phyloP scores from a whole-genome alignment of 2,797 vertebrate genomes.

The Margarornis squamiger region DNA sequence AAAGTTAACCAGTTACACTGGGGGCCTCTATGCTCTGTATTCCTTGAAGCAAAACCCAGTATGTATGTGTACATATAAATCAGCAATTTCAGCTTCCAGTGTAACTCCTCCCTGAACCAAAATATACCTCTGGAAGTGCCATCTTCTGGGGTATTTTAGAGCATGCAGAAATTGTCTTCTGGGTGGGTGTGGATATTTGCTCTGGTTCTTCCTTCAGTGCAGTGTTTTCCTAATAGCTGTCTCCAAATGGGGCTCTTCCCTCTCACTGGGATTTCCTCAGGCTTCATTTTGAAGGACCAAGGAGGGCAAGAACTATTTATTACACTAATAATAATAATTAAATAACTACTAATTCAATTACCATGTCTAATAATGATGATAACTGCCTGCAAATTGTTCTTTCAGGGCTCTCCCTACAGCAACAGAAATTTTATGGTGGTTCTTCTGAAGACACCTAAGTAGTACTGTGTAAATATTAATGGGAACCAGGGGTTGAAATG shows the following conservation, averaged over 20 bases:
- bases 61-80: fast-evolving
- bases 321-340: constrained; percentile 39
- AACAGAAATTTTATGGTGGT: not conserved
- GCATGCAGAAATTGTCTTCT: not conserved
- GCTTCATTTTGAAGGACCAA: not conserved
- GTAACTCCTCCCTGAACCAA: not conserved
- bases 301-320: constrained; percentile 18
- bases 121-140: not conserved
- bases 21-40: not conserved
- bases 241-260: not conserved
- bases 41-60: fast-evolving
- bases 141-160: not conserved
- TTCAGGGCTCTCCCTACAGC: constrained; percentile 10
- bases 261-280: not conserved
- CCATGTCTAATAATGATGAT: not conserved
- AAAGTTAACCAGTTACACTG: not conserved
- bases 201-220: not conserved
- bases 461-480: not conserved
- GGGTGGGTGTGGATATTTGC: not conserved
- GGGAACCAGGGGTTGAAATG: not conserved
- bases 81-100: not conserved
- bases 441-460: not conserved
- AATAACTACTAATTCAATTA: constrained; percentile 40
- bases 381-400: not conserved
- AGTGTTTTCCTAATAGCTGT: not conserved